Base-by-base conservation (phyloP, 2,113 vertebrate genomes). In the Chamaea fasciata region DNA sequence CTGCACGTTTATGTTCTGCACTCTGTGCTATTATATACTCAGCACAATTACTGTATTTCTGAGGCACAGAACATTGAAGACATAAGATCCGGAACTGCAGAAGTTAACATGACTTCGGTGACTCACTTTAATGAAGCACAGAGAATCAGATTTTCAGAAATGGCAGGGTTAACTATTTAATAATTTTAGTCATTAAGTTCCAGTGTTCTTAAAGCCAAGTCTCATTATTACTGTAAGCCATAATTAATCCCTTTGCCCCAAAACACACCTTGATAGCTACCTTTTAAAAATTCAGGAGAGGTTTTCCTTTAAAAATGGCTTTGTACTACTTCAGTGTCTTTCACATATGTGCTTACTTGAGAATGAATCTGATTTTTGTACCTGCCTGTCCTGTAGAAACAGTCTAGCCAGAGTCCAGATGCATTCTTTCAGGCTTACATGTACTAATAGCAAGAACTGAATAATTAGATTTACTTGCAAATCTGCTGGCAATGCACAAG, bases 391-490 rank as follows among this genome's bases (percentile, higher is more conserved):
- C 71, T 87, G 64, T 74, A 78, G 49, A 24, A 80, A 62, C 39
- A 89, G 56, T 6, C 44, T 64, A 80, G 44, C 71, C 69, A 80
- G 73, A 81, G 41, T 44, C 63, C 83, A 94, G 85, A 90, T 78
- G 74, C 70, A 67, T 93, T 94, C 70, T 91, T 94, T 73, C 79
- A 91, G 82, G 63, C 85, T 88, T 83, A 46, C 0, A 0, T 49
- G 22, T 62, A 85, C 78, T 64, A 89, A 87, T 10, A 87, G 63
- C 84, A 89, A 91, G 80, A 89, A 86, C 33, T n/a, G 82, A 78
- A 3, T 81, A 88, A 95, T 85, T 64, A 85, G 55, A 85, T 97
- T 93, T 96, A 86, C 67, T 95, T 90, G 76, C 71, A 78, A 80
- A 56, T 70, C 78, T 94, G 71, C 52, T 94, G 85, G 90, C 83